These are phyloP conservation scores for Poeciliopsis retropinna DNA, from an alignment of 2,113 vertebrate genomes.

Conservation along the genomic window DNA sequence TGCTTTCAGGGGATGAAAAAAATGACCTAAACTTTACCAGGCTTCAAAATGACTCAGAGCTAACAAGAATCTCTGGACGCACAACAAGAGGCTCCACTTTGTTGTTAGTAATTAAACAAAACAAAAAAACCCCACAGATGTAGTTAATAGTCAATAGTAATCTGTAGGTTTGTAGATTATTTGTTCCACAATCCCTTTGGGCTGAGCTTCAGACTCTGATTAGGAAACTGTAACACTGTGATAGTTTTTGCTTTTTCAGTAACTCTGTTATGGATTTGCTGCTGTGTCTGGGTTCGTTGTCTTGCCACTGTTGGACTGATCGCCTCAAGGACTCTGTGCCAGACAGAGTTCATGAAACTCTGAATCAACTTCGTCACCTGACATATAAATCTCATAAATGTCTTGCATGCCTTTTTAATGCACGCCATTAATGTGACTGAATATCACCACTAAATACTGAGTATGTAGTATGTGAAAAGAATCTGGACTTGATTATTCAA, in stretches of 20 bases:
- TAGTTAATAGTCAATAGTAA: background rate
- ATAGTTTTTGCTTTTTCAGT: too few species aligned
- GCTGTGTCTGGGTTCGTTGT: background rate
- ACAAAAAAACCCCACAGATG: too few species aligned
- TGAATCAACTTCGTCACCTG: too few species aligned
- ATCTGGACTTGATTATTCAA: too few species aligned
- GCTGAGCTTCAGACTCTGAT: background rate
- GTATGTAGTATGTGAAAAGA: too few species aligned
- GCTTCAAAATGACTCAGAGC: background rate
- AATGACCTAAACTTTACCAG: background rate
- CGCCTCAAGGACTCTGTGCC: background rate
- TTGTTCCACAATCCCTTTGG: background rate
- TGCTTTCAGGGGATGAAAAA: too few species aligned
- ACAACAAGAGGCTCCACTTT: too few species aligned
- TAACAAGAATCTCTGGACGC: background rate
- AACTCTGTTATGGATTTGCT: too few species aligned
- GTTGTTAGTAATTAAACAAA: too few species aligned
- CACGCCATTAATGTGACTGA: background rate
- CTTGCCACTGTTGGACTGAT: background rate
- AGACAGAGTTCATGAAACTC: background rate
- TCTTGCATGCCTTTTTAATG: background rate
- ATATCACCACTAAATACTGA: too few species aligned
- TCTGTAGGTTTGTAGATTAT: background rate
- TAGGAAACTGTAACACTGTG: background rate
- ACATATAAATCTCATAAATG: background rate